Evolutionary conservation across 2,797 vertebrate genomes (phyloP).

Genomic region (Acanthis flammea): DNA sequence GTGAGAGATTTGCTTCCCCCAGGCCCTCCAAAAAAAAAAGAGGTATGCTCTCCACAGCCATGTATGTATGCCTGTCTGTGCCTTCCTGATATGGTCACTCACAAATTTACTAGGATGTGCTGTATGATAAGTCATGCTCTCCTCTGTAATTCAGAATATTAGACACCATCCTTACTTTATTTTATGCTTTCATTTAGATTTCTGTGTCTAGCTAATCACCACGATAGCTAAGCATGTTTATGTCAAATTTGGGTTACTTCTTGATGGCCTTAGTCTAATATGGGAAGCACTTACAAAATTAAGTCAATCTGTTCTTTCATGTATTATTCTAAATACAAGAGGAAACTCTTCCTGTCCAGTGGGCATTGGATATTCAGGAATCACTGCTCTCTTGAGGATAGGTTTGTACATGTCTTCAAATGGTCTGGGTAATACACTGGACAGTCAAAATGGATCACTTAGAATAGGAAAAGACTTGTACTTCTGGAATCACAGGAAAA

Average conservation of each 20-base stretch:
- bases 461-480: background rate
- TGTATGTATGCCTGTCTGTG: background rate
- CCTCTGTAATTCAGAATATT: background rate
- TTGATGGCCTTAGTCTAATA: background rate
- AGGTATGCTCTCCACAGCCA: background rate
- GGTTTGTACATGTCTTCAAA: background rate
- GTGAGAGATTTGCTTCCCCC: background rate
- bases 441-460: background rate
- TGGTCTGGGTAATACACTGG: background rate
- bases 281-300: background rate
- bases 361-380: background rate
- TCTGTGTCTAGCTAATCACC: background rate
- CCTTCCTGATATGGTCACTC: background rate
- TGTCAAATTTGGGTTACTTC: background rate
- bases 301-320: background rate
- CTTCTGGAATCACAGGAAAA: background rate
- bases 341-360: background rate
- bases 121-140: background rate
- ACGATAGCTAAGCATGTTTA: background rate
- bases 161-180: background rate
- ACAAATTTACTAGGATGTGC: background rate
- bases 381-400: background rate
- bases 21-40: background rate
- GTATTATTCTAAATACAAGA: no score
- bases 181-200: background rate